Evolutionary conservation across 2,888 invertebrate genomes (phyloP), one percentile per base, ranked within the genome.

Genomic region (Drosophila pullipes): DNA sequence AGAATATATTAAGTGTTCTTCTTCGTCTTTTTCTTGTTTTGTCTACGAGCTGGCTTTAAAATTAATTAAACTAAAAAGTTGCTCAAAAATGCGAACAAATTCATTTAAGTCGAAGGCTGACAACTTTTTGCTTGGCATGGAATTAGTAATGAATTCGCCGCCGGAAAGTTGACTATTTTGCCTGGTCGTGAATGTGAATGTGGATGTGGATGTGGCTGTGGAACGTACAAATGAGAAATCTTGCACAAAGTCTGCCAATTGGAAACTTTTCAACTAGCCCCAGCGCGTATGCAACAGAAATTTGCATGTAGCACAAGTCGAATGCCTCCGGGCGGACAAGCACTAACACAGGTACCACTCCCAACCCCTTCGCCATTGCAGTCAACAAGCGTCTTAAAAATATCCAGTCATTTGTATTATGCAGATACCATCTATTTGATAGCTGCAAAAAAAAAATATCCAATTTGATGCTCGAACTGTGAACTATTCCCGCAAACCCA

Each of bases 31-130:
- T 50, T 54, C 44, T 30, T 28, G 41, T 70, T 63, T 52, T 66
- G 50, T 54, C 37, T 59, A 44, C 47, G 53, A 71, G 50, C 68
- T 53, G 75, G 64, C 69, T 83, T 82, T 77, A 84, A 83, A 84
- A 87, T 84, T 83, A 84, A 83, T 83, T 83, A 84, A 83, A 86
- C 76, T 84, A 78, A 84, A 83, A 74, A 76, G 68, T 80, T 78
- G 63, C 16, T 67, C 53, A 74, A 76, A 83, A 83, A 83, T 85
- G 74, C 74, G 58, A 67, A 82, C 76, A 86, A 84, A 84, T 84
- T 84, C 70, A 70, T 84, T 86, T 76, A 84, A 78, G 82, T 81
- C 73, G 54, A 74, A 52, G 58, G 53, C 66, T 52, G 54, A 30
- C 59, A 77, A 81, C 67, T 71, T 81, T 80, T 65, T 68, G 25